Percentiles rank a stretch among this genome's conserved stretches.
phyloP scores from a whole-genome alignment of 2,113 vertebrate species.

The Petrocephalus microphthalmus region DNA sequence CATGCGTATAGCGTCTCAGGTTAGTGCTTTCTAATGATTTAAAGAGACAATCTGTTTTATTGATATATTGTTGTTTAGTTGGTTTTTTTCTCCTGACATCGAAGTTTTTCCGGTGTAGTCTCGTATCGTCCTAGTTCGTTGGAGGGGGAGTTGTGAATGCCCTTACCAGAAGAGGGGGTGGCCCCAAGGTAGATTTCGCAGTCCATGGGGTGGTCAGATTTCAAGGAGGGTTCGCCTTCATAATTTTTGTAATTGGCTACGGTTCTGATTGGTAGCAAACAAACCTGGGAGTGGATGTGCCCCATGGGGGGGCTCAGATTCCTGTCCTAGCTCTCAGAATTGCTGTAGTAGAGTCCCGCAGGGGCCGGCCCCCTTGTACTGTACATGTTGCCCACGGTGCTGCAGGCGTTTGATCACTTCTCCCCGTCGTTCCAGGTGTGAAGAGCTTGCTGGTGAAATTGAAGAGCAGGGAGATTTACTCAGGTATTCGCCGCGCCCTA shows the following conservation, averaged over 20 bases:
- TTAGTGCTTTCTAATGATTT: neutral
- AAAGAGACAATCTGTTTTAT: neutral
- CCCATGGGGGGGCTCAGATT: neutral
- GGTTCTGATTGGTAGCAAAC: neutral
- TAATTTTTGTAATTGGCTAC: neutral
- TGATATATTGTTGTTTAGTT: neutral
- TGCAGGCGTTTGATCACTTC: constrained; percentile 42
- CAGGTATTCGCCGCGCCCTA: constrained; percentile 53
- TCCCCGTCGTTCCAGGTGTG: constrained; percentile 59
- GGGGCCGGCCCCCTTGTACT: neutral
- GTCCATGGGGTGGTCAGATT: neutral
- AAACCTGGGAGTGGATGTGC: neutral
- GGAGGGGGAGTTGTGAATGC: neutral
- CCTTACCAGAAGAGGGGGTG: neutral
- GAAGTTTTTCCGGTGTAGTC: neutral
- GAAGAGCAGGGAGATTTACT: constrained; percentile 61
- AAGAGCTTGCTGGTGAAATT: constrained; percentile 64
- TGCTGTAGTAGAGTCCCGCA: neutral
- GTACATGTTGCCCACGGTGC: too few relatives aligned
- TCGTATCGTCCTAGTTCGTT: neutral
- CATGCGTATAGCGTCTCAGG: neutral
- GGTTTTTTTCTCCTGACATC: neutral
- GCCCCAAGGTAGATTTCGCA: neutral
- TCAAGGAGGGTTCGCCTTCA: neutral
- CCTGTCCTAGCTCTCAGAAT: neutral